These are phyloP conservation scores for Platyrinchus mystaceus DNA, from an alignment of 2,797 vertebrate genomes.

Conservation along the genomic window DNA sequence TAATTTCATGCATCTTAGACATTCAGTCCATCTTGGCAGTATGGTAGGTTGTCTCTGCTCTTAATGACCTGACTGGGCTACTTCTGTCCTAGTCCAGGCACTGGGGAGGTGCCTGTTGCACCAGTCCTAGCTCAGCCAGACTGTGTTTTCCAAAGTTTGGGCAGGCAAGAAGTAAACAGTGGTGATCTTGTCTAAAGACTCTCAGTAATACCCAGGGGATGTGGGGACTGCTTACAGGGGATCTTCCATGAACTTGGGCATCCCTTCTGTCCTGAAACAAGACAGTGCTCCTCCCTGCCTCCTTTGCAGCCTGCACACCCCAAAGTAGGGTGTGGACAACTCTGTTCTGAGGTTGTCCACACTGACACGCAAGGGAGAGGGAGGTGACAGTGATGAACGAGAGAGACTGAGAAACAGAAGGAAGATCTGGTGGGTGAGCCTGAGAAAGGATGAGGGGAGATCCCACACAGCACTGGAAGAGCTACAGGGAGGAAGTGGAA, in stretches of 20 bases:
- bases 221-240: background rate
- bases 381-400: background rate
- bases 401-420: background rate
- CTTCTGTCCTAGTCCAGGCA: background rate
- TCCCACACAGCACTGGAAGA: background rate
- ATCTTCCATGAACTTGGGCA: background rate
- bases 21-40: background rate
- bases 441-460: background rate
- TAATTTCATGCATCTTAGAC: background rate
- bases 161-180: fast-evolving
- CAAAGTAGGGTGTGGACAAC: background rate
- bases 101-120: background rate
- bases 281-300: fast-evolving
- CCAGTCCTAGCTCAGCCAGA: background rate
- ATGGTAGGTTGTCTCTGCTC: background rate
- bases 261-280: background rate
- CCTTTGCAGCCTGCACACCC: background rate
- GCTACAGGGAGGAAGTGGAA: background rate
- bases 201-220: background rate
- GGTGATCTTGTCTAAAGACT: background rate
- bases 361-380: fast-evolving
- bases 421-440: background rate
- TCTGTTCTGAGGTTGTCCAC: background rate
- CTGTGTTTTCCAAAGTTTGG: background rate
- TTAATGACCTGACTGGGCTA: background rate